Conservation (phyloP, 64 coral and sea anemone species). For the Dendronephthya gigantea region DNA sequence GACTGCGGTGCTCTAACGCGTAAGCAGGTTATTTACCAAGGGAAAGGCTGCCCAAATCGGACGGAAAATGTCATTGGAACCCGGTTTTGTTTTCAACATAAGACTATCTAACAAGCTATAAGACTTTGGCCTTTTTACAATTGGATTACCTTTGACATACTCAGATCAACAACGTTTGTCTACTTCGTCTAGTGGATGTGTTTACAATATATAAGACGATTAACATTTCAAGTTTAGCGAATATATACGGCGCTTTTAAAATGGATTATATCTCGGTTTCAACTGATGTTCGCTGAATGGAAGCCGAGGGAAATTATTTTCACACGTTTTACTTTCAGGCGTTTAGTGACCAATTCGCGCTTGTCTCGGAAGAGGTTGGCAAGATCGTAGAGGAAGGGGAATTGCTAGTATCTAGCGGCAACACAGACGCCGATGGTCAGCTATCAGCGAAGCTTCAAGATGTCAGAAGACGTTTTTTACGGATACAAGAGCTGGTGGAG, state of each 20-base stretch:
- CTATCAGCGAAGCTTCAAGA: neutral
- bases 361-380: neutral
- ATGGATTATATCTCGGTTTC: neutral
- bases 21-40: no score
- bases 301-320: neutral
- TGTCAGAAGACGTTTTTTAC: neutral
- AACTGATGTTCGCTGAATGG: neutral
- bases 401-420: neutral
- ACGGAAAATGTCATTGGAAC: no score
- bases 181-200: neutral
- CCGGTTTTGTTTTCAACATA: no score
- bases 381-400: neutral
- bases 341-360: neutral
- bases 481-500: neutral
- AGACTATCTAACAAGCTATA: no score
- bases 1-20: neutral
- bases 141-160: no score
- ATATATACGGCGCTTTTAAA: neutral
- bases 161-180: no score
- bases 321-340: neutral
- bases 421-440: neutral
- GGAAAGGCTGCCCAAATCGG: no score
- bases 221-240: neutral
- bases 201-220: neutral
- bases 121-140: neutral